Base-by-base conservation (phyloP, 2,888 invertebrate genomes). In the Xestia rhomboidea region DNA sequence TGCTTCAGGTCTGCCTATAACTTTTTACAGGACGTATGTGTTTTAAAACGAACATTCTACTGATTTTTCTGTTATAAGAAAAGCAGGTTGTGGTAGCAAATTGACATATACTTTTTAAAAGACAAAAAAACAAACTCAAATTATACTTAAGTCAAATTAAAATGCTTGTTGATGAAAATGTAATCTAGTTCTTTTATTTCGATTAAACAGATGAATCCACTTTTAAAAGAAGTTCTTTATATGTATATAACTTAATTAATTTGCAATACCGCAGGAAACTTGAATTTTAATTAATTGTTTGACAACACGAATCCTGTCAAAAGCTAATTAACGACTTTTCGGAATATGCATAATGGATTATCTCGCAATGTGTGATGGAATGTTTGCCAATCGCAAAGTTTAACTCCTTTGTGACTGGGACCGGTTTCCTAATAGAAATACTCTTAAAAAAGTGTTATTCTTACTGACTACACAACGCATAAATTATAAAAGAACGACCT, bases 361-460 rank as follows among this genome's bases (percentile, higher is more conserved):
- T 75, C 49, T 74, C 24, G 82, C 24, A 74, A 84, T 79, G 34
- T 81, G 30, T 63, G 72, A 30, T 49, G 46, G 67, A 64, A 46
- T 68, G 27, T 71, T 74, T 49, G 68, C 46, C 21, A 80, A 83
- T 70, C 21, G 68, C 2, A 83, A 82, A 83, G 57, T 64, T 71
- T 74, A 44, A 27, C 57, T 68, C 27, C 57, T 73, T 73, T 77
- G 70, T 68, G 38, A 63, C 13, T 60, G 60, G 15, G 66, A 79
- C 68, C 27, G 41, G 79, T 83, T 82, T 68, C 74, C 34, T 44
- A 73, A 70, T 24, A 70, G 11, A 78, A 64, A 67, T 30, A 54
- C 1, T 24, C 21, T 7, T 38, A 34, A 76, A 67, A 41, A 57
- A 57, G 30, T 64, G 54, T 46, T 54, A 54, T 68, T 66, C 41